phyloP scores from a whole-genome alignment of 2,797 vertebrate species.

The Melanotaenia boesemani region DNA sequence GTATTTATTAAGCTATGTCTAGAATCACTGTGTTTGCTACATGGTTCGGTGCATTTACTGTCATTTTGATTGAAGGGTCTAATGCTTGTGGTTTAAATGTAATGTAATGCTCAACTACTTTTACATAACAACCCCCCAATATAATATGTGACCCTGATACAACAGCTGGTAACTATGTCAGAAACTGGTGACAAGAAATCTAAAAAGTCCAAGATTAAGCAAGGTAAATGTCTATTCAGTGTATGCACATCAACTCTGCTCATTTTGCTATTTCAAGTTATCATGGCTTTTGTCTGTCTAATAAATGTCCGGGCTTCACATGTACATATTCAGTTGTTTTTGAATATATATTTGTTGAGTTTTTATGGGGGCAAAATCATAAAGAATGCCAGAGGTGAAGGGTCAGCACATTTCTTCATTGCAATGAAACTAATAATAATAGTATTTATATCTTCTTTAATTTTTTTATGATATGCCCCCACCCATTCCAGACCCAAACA shows the following conservation, averaged over 20 bases:
- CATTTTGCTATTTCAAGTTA: neutral
- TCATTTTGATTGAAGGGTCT: neutral
- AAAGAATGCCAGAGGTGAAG: neutral
- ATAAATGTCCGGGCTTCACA: neutral
- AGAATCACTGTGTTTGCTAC: neutral
- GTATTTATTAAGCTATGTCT: neutral
- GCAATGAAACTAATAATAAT: too few relatives aligned
- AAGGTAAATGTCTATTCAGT: neutral
- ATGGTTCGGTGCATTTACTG: neutral
- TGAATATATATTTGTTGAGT: neutral
- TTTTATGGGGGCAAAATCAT: neutral
- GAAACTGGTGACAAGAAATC: neutral
- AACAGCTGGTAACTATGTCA: neutral
- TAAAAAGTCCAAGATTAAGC: neutral
- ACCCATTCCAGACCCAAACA: slow-evolving; percentile 1
- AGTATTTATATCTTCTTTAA: slow-evolving; percentile 2
- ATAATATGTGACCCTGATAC: neutral
- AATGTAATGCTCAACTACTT: neutral
- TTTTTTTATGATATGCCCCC: neutral
- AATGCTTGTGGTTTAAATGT: neutral
- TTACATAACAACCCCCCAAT: neutral
- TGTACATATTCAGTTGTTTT: neutral
- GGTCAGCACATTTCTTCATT: neutral
- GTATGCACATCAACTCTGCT: neutral
- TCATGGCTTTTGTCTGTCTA: neutral